Conservation (phyloP, 1,140 invertebrate species). For the Maniola jurtina region DNA sequence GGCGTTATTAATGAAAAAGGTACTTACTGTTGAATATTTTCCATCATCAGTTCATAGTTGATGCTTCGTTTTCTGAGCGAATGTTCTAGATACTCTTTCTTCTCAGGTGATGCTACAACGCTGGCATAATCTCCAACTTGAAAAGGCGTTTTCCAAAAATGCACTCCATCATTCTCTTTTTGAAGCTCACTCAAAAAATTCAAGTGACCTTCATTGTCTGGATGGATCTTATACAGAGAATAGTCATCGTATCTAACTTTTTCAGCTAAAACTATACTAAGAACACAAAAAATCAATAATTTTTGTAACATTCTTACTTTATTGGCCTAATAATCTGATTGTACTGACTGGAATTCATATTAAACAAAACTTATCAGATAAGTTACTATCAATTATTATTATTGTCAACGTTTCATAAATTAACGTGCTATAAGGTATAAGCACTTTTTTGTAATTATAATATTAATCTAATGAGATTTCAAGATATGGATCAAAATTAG, state of each 20-base stretch:
- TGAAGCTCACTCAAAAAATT: slow-evolving; percentile 46
- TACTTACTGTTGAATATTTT: slow-evolving; percentile 68
- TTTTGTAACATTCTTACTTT: slow-evolving; percentile 37
- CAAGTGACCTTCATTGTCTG: slow-evolving; percentile 49
- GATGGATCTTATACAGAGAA: slow-evolving; percentile 55
- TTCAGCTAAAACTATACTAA: slow-evolving; percentile 33
- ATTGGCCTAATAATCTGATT: neutral
- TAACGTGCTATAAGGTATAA: neutral
- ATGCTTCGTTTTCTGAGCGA: slow-evolving; percentile 46
- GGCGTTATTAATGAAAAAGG: neutral
- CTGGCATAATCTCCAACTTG: slow-evolving; percentile 51
- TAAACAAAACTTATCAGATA: slow-evolving; percentile 2
- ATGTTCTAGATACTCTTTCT: slow-evolving; percentile 44
- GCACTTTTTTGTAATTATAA: neutral
- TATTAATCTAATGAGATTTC: slow-evolving; percentile 14
- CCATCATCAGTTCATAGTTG: slow-evolving; percentile 44
- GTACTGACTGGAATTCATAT: slow-evolving; percentile 9
- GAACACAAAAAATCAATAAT: slow-evolving; percentile 39
- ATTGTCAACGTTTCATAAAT: neutral
- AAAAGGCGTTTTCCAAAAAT: slow-evolving; percentile 54
- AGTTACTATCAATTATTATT: neutral
- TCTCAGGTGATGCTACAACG: slow-evolving; percentile 52
- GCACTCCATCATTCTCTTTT: slow-evolving; percentile 36
- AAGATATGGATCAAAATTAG: slow-evolving; percentile 10
- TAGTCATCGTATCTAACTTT: slow-evolving; percentile 58